phyloP scores from a whole-genome alignment of 2,113 vertebrate genomes.

The Alosa alosa region DNA sequence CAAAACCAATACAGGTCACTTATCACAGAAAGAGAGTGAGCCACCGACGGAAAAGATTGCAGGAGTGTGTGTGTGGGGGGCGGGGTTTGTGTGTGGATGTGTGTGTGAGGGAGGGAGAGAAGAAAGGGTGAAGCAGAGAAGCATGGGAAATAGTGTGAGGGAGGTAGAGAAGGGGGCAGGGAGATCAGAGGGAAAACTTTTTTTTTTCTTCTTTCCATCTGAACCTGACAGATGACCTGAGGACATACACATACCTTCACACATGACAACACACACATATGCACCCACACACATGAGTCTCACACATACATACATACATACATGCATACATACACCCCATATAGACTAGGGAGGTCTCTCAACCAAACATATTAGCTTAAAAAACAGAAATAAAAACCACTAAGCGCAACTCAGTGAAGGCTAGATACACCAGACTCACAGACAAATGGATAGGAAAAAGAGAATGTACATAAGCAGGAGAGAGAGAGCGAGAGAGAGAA shows the following conservation, averaged over 20 bases:
- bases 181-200: constrained; percentile 15
- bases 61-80: background rate
- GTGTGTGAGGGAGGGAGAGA: background rate
- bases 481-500: background rate
- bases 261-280: constrained; percentile 65
- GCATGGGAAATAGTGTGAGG: background rate
- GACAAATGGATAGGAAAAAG: background rate
- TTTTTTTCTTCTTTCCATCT: constrained; percentile 52
- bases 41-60: background rate
- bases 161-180: background rate
- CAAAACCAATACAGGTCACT: constrained; percentile 69
- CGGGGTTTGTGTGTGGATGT: background rate
- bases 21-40: constrained; percentile 30
- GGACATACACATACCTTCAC: constrained; percentile 70
- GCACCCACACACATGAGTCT: constrained; percentile 48
- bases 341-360: constrained; percentile 6
- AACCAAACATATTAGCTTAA: constrained; percentile 12
- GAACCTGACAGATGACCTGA: constrained; percentile 72
- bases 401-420: background rate
- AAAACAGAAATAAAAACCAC: background rate
- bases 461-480: background rate
- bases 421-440: constrained; percentile 51
- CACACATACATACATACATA: constrained; percentile 63
- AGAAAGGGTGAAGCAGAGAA: background rate
- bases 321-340: constrained; percentile 19